Percentiles rank a stretch among this genome's conserved stretches.
Evolutionary conservation across 2,797 vertebrate species (phyloP).

Genomic region (Erithacus rubecula): DNA sequence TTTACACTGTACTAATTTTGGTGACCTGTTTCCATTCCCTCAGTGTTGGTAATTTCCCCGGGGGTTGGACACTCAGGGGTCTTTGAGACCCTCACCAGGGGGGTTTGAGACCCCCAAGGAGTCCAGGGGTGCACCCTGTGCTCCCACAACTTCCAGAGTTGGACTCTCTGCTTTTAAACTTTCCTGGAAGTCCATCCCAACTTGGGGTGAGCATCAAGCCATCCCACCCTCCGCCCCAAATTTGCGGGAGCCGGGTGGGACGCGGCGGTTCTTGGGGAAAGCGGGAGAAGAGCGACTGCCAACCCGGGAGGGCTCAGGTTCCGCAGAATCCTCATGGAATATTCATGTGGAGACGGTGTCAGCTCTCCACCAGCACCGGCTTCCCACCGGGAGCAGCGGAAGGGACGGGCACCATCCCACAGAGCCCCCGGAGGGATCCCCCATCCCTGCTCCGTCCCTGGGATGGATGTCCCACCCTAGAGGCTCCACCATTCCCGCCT

Average conservation of each 20-base stretch:
- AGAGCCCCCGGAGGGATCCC: not conserved
- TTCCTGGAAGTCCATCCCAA: fast-evolving
- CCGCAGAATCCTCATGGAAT: slow-evolving; percentile 78
- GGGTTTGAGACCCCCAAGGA: too few relatives aligned
- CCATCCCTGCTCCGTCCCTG: fast-evolving
- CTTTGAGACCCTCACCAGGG: too few relatives aligned
- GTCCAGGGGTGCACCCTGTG: too few relatives aligned
- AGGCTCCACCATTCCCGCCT: not conserved
- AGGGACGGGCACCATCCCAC: not conserved
- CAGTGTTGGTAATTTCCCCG: too few relatives aligned
- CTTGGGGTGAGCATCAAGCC: fast-evolving
- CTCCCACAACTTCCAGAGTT: too few relatives aligned
- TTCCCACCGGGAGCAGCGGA: not conserved
- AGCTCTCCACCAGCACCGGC: slow-evolving; percentile 61
- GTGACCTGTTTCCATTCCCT: too few relatives aligned
- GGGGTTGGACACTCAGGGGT: too few relatives aligned
- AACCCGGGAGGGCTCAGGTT: slow-evolving; percentile 77
- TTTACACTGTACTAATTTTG: too few relatives aligned
- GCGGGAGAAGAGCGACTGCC: not conserved
- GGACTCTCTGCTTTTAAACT: too few relatives aligned
- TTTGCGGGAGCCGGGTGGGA: fast-evolving
- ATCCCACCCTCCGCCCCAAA: fast-evolving
- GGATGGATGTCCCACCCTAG: not conserved
- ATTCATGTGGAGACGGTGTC: slow-evolving; percentile 83
- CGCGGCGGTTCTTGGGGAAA: fast-evolving